Conservation (phyloP, 2,888 invertebrate genomes). For the Aspidiotus rigidus region DNA sequence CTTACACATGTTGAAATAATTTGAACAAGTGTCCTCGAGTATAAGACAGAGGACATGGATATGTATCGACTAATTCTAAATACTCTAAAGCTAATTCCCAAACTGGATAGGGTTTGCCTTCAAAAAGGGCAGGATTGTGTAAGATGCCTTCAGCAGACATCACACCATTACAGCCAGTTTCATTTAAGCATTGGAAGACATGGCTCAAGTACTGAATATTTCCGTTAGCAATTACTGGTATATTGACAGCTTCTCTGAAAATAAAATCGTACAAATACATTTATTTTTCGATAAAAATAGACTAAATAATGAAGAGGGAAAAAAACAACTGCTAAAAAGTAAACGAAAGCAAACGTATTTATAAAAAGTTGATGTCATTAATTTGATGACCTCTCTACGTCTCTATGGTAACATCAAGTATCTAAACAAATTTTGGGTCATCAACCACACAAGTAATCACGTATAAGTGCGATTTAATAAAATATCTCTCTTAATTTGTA, state of each 20-base stretch:
- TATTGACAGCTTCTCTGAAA: slow-evolving; percentile 66
- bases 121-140: slow-evolving; percentile 93
- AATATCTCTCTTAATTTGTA: no score
- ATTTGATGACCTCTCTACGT: no score
- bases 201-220: slow-evolving; percentile 89
- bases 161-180: slow-evolving; percentile 76
- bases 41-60: slow-evolving; percentile 82
- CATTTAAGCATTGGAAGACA: slow-evolving; percentile 69
- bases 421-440: no score
- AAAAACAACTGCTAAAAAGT: no score
- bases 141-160: slow-evolving; percentile 93
- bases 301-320: background rate
- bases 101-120: slow-evolving; percentile 63
- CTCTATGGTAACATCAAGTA: no score
- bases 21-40: slow-evolving; percentile 94
- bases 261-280: slow-evolving; percentile 25
- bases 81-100: slow-evolving; percentile 89
- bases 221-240: slow-evolving; percentile 96
- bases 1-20: slow-evolving; percentile 86
- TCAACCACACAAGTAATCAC: no score
- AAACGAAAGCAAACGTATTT: no score
- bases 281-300: background rate
- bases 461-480: no score
- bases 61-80: slow-evolving; percentile 65
- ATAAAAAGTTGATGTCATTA: no score